Evolutionary conservation across 2,888 invertebrate genomes (phyloP).

Genomic region (Prosopocoilus inquinatus): DNA sequence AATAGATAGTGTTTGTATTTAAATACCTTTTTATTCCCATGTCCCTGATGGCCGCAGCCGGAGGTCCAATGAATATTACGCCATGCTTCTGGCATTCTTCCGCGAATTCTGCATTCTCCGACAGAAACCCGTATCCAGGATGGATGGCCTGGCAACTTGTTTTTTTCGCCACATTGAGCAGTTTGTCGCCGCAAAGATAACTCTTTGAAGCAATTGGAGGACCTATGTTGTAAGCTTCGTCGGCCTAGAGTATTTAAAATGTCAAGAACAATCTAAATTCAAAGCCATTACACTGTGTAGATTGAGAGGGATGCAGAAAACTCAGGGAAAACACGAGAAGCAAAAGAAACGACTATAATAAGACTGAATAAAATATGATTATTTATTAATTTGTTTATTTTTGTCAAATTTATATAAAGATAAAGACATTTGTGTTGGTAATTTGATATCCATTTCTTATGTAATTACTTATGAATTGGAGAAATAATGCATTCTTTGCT

Average conservation of each 20-base stretch:
- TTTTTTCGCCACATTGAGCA: slow-evolving; percentile 76
- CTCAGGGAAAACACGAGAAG: no score
- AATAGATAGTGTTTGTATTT: neutral
- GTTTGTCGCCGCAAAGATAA: slow-evolving; percentile 82
- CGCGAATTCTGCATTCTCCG: slow-evolving; percentile 97
- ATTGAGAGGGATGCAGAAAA: no score
- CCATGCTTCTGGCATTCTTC: slow-evolving; percentile 77
- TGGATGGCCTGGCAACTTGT: slow-evolving; percentile 91
- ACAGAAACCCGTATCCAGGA: slow-evolving; percentile 98
- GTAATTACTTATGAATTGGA: no score
- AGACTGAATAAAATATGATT: no score
- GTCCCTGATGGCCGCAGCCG: slow-evolving; percentile 88
- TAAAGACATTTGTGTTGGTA: no score
- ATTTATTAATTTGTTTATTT: no score
- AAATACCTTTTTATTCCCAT: slow-evolving; percentile 93
- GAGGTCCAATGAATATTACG: slow-evolving; percentile 94
- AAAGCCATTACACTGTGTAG: no score
- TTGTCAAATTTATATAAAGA: no score
- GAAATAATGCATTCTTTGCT: no score
- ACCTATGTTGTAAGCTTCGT: slow-evolving; percentile 93
- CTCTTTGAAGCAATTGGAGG: slow-evolving; percentile 83
- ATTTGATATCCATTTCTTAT: no score
- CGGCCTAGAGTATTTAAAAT: slow-evolving; percentile 60
- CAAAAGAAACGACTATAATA: no score
- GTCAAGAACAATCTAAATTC: no score